Evolutionary conservation across 1,140 invertebrate species (phyloP).

Genomic region (Drosophila santomea): DNA sequence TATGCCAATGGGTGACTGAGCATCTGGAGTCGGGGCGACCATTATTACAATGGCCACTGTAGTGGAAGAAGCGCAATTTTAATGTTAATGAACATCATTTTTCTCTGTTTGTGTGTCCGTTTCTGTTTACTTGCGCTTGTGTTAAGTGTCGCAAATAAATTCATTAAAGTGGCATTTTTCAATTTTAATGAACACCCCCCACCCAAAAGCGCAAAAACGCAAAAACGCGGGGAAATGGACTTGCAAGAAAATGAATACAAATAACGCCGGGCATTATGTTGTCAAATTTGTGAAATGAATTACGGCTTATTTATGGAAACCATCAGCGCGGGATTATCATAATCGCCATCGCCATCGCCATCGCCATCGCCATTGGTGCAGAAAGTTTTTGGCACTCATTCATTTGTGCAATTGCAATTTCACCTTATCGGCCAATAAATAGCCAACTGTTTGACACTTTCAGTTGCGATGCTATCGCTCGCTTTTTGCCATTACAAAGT

Average conservation of each 20-base stretch:
- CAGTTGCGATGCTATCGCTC: constrained; percentile 26
- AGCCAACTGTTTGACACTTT: constrained; percentile 22
- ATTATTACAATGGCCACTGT: constrained; percentile 40
- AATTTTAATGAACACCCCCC: constrained; percentile 71
- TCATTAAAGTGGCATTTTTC: constrained; percentile 83
- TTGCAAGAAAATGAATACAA: constrained; percentile 59
- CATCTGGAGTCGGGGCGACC: constrained; percentile 10
- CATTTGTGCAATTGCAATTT: constrained; percentile 8
- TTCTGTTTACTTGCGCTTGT: constrained; percentile 73
- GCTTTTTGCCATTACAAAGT: constrained; percentile 30
- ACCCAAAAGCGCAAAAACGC: too few relatives aligned
- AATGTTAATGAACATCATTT: constrained; percentile 81
- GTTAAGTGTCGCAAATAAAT: constrained; percentile 83
- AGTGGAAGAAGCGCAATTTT: constrained; percentile 64
- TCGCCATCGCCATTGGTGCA: neutral
- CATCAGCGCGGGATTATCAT: constrained; percentile 35
- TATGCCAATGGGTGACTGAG: neutral
- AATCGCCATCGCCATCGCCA: neutral
- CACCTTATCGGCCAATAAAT: constrained; percentile 30
- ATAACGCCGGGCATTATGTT: constrained; percentile 37
- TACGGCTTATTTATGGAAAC: constrained; percentile 65
- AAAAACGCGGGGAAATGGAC: constrained; percentile 25
- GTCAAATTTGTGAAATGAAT: constrained; percentile 66
- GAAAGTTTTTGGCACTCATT: constrained; percentile 20
- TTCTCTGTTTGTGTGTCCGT: constrained; percentile 28